Percentiles rank a stretch among this genome's conserved stretches.
These are phyloP conservation scores for Forbesichthys agassizii DNA, from an alignment of 2,113 vertebrate genomes.

Conservation along the genomic window DNA sequence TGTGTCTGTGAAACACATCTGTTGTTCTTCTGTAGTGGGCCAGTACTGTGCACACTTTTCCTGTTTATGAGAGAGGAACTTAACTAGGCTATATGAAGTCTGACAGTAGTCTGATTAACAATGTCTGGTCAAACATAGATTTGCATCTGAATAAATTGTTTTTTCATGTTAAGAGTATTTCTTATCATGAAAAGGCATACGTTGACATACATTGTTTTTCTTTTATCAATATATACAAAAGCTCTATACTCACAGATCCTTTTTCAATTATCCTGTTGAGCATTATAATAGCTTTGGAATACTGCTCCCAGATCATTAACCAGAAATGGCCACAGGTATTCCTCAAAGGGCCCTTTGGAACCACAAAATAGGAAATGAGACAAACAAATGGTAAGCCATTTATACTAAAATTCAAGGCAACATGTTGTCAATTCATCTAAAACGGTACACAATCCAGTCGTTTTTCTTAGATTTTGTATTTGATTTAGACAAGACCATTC, in stretches of 20 bases:
- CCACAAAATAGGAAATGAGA: not conserved
- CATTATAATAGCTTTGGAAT: conserved; percentile 96
- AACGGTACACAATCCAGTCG: not conserved
- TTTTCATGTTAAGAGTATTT: no score
- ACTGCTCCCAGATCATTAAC: conserved; percentile 98
- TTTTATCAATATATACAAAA: not conserved
- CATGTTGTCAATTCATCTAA: not conserved
- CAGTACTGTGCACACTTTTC: conserved; percentile 99
- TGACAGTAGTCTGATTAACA: not conserved
- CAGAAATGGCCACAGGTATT: conserved; percentile 98
- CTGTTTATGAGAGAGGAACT: conserved; percentile 65
- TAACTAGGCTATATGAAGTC: not conserved
- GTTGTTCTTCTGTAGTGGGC: conserved; percentile 85
- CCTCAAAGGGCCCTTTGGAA: conserved; percentile 88
- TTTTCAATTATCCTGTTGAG: conserved; percentile 96
- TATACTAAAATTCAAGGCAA: not conserved
- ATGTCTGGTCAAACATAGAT: no score
- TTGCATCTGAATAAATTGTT: no score
- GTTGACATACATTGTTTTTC: no score
- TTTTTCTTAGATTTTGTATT: not conserved
- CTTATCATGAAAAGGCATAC: no score
- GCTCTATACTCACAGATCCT: conserved; percentile 86
- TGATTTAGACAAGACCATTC: conserved; percentile 9
- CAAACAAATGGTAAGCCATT: conserved; percentile 5
- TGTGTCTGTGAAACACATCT: conserved; percentile 91